Conservation (phyloP, 2,888 invertebrate species). For the Melanostoma scalare region DNA sequence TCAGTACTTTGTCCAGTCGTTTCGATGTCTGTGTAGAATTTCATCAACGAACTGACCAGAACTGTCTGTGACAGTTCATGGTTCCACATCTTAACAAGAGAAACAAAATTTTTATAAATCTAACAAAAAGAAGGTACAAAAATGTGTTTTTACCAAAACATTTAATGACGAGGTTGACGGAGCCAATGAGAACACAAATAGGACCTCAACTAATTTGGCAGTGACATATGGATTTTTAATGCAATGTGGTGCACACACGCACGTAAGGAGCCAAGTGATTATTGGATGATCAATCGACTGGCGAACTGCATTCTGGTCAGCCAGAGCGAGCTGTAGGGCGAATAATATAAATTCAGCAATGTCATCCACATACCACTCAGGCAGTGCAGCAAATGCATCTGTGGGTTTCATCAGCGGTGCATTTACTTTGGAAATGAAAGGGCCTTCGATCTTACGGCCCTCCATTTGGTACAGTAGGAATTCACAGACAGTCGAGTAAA, state of each 20-base stretch:
- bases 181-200: slow-evolving; percentile 90
- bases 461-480: slow-evolving; percentile 88
- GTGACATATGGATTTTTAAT: slow-evolving; percentile 98
- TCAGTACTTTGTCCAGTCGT: slow-evolving; percentile 98
- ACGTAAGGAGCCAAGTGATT: slow-evolving; percentile 93
- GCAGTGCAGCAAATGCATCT: slow-evolving; percentile 92
- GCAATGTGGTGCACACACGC: slow-evolving; percentile 94
- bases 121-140: slow-evolving; percentile 5
- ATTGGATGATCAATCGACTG: slow-evolving; percentile 91
- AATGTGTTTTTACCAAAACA: slow-evolving; percentile 76
- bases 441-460: slow-evolving; percentile 82
- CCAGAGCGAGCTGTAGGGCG: slow-evolving; percentile 91
- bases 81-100: slow-evolving; percentile 90
- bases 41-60: slow-evolving; percentile 95
- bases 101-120: slow-evolving; percentile 77
- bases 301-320: slow-evolving; percentile 85
- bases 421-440: slow-evolving; percentile 83
- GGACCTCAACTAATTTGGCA: slow-evolving; percentile 96
- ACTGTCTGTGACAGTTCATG: slow-evolving; percentile 92
- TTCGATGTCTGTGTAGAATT: slow-evolving; percentile 99
- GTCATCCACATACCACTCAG: slow-evolving; percentile 99
- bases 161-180: slow-evolving; percentile 83
- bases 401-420: slow-evolving; percentile 85
- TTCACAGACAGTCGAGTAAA: slow-evolving; percentile 93
- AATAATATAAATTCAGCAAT: slow-evolving; percentile 97